Evolutionary conservation across 1,140 invertebrate species (phyloP).

Genomic region (Drosophila sechellia): DNA sequence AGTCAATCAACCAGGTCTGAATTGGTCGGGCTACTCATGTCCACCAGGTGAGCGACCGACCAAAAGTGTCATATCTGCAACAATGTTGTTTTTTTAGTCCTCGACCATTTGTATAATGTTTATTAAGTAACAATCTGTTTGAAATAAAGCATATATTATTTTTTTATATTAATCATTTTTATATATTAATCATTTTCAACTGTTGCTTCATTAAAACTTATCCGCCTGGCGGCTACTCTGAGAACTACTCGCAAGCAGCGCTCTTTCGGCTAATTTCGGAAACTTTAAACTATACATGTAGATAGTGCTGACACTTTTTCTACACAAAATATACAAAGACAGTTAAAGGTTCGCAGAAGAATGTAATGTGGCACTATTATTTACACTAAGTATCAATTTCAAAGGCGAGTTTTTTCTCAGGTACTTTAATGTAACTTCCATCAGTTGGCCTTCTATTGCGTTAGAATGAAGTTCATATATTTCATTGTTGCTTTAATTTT

Average conservation of each 20-base stretch:
- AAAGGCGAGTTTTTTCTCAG: neutral
- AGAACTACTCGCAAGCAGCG: conserved; percentile 7
- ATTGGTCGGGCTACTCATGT: neutral
- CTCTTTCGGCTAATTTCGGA: neutral
- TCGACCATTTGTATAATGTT: too few relatives aligned
- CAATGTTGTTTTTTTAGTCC: neutral
- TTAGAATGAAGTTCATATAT: neutral
- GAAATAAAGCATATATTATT: neutral
- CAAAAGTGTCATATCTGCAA: neutral
- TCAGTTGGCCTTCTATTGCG: neutral
- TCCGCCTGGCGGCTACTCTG: neutral
- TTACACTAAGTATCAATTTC: neutral
- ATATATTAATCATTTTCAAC: neutral
- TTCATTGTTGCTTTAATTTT: neutral
- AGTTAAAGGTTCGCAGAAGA: neutral
- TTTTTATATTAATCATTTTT: neutral
- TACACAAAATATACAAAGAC: neutral
- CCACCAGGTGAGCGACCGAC: conserved; percentile 13
- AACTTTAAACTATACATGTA: neutral
- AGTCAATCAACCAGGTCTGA: conserved; percentile 16
- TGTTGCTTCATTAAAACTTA: neutral
- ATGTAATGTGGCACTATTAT: neutral
- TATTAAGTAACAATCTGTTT: neutral
- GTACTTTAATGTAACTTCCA: neutral
- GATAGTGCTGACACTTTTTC: neutral